Percentiles rank a stretch among this genome's conserved stretches.
phyloP scores from a whole-genome alignment of 2,888 invertebrate genomes.

The Hemaris fuciformis region DNA sequence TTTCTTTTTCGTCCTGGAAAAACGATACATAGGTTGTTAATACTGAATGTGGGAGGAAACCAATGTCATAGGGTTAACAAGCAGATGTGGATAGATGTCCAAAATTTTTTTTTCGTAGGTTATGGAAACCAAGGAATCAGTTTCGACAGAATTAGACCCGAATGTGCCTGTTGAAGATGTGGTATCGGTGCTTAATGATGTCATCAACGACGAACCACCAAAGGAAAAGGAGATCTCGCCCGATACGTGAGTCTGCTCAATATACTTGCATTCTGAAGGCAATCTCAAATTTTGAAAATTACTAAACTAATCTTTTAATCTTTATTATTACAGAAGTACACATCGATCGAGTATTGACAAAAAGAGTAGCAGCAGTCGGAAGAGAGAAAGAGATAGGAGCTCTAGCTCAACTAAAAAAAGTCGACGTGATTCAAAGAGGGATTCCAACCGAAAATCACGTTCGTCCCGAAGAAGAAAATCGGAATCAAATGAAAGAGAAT shows the following conservation, averaged over 20 bases:
- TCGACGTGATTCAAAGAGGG: slow-evolving; percentile 56
- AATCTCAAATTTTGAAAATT: not conserved
- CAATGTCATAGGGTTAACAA: too few species aligned
- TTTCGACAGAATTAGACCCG: slow-evolving; percentile 83
- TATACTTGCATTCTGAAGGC: not conserved
- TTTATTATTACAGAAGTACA: slow-evolving; percentile 19
- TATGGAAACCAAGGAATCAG: slow-evolving; percentile 83
- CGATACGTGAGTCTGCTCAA: slow-evolving; percentile 10
- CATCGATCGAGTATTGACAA: slow-evolving; percentile 37
- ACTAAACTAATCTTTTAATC: not conserved
- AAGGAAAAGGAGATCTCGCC: slow-evolving; percentile 10
- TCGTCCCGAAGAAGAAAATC: slow-evolving; percentile 59
- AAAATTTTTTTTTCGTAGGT: slow-evolving; percentile 54
- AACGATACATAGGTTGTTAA: too few species aligned
- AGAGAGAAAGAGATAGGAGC: slow-evolving; percentile 47
- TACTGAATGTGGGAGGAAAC: too few species aligned
- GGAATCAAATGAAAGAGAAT: slow-evolving; percentile 50
- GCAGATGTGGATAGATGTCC: not conserved
- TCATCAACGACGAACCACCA: slow-evolving; percentile 51
- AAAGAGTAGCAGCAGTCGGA: slow-evolving; percentile 43
- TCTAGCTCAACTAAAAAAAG: slow-evolving; percentile 51
- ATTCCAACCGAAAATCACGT: slow-evolving; percentile 58
- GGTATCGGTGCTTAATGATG: slow-evolving; percentile 83
- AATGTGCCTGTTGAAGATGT: slow-evolving; percentile 86
- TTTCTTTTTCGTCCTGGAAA: too few species aligned